Conservation (phyloP, 2,888 invertebrate species). For the Arge pagana region DNA sequence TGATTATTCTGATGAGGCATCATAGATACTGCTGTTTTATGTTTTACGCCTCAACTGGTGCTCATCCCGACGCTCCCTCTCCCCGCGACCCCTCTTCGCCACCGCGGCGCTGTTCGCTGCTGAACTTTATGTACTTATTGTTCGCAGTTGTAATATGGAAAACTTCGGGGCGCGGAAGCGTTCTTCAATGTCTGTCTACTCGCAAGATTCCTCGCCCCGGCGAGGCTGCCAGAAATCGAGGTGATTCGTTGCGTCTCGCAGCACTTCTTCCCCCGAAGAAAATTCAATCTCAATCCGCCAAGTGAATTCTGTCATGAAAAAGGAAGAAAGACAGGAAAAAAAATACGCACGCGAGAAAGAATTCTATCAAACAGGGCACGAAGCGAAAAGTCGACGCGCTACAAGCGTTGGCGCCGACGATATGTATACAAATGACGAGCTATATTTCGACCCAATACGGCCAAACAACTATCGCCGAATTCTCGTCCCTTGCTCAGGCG, state of each 20-base stretch:
- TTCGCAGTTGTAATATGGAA: slow-evolving; percentile 16
- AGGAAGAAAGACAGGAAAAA: neutral
- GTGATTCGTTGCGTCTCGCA: neutral
- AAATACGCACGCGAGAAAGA: too few relatives aligned
- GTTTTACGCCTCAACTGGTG: slow-evolving; percentile 37
- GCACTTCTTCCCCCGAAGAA: too few relatives aligned
- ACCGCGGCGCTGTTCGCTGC: slow-evolving; percentile 28
- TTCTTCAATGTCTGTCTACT: neutral
- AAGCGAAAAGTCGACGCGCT: too few relatives aligned
- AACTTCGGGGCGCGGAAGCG: neutral
- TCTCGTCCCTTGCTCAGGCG: neutral
- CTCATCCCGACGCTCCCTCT: slow-evolving; percentile 32
- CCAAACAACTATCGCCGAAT: neutral
- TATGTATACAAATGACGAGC: slow-evolving; percentile 5
- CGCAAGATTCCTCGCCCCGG: neutral
- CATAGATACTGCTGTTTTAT: slow-evolving; percentile 41
- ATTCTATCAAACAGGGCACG: too few relatives aligned
- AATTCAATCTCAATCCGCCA: too few relatives aligned
- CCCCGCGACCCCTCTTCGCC: slow-evolving; percentile 1
- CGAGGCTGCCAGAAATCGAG: neutral
- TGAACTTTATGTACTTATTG: slow-evolving; percentile 29
- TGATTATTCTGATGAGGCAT: slow-evolving; percentile 48
- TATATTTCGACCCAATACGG: too few relatives aligned
- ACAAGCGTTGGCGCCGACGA: neutral
- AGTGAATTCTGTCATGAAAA: neutral